Evolutionary conservation across 2,113 vertebrate genomes (phyloP), one percentile per base, ranked within the genome.

Genomic region (Solea solea): DNA sequence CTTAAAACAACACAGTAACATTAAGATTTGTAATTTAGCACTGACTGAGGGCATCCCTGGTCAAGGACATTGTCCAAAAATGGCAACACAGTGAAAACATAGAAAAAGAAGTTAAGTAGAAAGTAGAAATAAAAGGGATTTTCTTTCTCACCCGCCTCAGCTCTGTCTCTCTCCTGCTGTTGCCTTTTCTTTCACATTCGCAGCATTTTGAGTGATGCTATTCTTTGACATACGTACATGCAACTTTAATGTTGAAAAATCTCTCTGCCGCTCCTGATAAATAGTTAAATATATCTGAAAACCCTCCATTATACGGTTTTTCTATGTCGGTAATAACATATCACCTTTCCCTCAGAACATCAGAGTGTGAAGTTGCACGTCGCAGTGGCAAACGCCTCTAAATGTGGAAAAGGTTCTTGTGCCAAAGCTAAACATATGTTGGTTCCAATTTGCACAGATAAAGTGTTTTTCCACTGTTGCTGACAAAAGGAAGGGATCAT

Each of bases 181-280:
- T 25, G 42, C 16, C 9, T 46, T 74, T 64, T 59, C n/a, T 10
- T 57, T 28, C 50, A 67, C 9, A 2, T 72, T 70, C 59, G 61
- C 63, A 73, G 10, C 60, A 73, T 81, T 71, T 64, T 56, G 50
- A 81, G 61, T 66, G 76, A 65, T 56, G 73, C 83, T 87, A 75
- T 92, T 90, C 81, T 89, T 84, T 88, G 87, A 84, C 74, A 80
- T 74, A 44, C 74, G 75, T 76, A 25, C 80, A 90, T 90, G 69
- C 86, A 91, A 84, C 28, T 87, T 92, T 90, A 86, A 90, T 89
- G 67, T 51, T 25, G 52, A 66, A 83, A 87, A 88, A 88, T 87
- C 72, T 85, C 70, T 86, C 69, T 42, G 76, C 76, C 61, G 77
- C 64, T 71, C 10, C 74, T 64, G 57, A 88, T 91, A 80, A 89